Conservation (phyloP, 2,113 vertebrate species). For the Dermatemys mawii region DNA sequence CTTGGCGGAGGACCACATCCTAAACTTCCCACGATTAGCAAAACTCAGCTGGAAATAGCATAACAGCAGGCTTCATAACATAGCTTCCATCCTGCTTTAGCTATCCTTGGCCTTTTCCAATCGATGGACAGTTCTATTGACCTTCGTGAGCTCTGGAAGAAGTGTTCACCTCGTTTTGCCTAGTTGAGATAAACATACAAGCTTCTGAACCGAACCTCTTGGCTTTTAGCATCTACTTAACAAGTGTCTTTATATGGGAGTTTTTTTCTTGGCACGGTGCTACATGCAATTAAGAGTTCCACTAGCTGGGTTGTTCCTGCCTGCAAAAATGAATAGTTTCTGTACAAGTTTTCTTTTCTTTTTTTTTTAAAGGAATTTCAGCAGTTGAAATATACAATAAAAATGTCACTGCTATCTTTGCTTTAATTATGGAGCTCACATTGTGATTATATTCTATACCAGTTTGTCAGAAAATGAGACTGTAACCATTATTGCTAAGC, state of each 20-base stretch:
- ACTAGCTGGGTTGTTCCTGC: conserved; percentile 55
- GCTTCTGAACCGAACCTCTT: not conserved
- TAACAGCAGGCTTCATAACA: not conserved
- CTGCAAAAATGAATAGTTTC: conserved; percentile 55
- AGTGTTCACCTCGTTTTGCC: not conserved
- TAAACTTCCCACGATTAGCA: not conserved
- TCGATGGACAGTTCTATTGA: not conserved
- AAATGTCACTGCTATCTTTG: conserved; percentile 66
- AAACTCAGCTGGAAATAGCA: not conserved
- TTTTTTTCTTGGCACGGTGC: conserved; percentile 35
- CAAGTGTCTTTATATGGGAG: not conserved
- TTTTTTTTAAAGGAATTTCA: too few species aligned
- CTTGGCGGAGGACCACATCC: rapidly evolving
- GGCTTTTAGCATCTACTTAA: not conserved
- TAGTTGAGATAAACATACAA: not conserved
- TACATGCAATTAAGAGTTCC: conserved; percentile 52
- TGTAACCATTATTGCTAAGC: conserved; percentile 59
- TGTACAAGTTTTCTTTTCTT: too few species aligned
- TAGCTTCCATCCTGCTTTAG: not conserved
- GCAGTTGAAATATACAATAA: conserved; percentile 65
- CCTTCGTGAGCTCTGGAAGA: not conserved
- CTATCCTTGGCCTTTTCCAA: not conserved
- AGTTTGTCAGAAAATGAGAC: conserved; percentile 65
- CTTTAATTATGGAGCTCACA: conserved; percentile 69
- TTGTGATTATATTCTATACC: conserved; percentile 65